Conservation (phyloP, 2,888 invertebrate species). For the Julus scandinavius region DNA sequence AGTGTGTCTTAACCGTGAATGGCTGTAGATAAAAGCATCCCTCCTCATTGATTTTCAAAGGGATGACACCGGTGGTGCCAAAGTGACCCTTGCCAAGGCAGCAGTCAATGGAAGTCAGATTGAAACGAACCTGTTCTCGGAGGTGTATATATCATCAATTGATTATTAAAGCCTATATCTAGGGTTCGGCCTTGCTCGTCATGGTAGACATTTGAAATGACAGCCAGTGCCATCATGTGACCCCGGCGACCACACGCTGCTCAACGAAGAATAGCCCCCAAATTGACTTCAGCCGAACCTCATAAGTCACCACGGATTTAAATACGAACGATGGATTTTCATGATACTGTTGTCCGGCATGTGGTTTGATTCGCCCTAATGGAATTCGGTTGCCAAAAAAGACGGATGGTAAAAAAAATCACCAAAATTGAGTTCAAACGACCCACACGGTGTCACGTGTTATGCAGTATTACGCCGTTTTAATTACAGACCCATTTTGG, state of each 20-base stretch:
- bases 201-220: constrained; percentile 30
- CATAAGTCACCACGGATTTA: constrained; percentile 38
- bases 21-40: constrained; percentile 24
- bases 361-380: neutral
- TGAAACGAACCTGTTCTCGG: constrained; percentile 11
- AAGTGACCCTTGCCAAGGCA: neutral
- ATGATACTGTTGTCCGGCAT: neutral
- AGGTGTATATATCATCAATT: constrained; percentile 26
- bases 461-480: constrained; percentile 16
- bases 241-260: constrained; percentile 47
- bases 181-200: constrained; percentile 39
- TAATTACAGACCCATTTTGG: neutral
- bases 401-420: neutral
- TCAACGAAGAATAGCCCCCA: constrained; percentile 42
- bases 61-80: constrained; percentile 29
- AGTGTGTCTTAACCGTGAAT: constrained; percentile 1
- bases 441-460: constrained; percentile 7
- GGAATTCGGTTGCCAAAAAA: constrained; percentile 33
- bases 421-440: constrained; percentile 35
- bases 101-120: neutral
- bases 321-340: constrained; percentile 21
- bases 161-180: constrained; percentile 42
- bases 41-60: constrained; percentile 39
- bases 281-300: constrained; percentile 47
- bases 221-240: constrained; percentile 35